These are phyloP conservation scores for Papilio xuthus DNA, from an alignment of 1,140 invertebrate genomes.

Conservation along the genomic window DNA sequence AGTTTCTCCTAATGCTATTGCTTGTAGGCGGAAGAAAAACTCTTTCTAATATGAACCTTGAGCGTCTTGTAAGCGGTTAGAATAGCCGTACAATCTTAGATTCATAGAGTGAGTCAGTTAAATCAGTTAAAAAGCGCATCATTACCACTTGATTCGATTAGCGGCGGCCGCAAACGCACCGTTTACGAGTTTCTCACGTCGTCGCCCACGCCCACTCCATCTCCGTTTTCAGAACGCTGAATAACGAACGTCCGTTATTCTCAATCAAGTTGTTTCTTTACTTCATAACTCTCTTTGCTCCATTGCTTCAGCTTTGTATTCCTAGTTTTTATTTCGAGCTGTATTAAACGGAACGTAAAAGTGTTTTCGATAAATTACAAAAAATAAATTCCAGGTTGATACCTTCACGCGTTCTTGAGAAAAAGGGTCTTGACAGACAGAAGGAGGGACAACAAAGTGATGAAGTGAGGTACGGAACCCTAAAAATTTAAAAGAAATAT, in stretches of 20 bases:
- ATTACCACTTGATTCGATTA: conserved; percentile 34
- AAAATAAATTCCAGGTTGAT: too few species aligned
- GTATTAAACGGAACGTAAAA: too few species aligned
- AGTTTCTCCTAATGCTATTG: too few species aligned
- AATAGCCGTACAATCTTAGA: not conserved
- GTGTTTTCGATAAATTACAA: too few species aligned
- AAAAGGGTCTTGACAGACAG: too few species aligned
- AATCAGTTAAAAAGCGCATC: conserved; percentile 26
- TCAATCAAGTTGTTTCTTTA: conserved; percentile 48
- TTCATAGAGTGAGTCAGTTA: conserved; percentile 18
- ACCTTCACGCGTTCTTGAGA: too few species aligned
- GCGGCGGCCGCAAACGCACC: conserved; percentile 17
- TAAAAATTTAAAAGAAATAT: too few species aligned
- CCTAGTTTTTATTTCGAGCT: not conserved
- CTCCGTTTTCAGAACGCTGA: conserved; percentile 42
- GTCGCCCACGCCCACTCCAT: conserved; percentile 42
- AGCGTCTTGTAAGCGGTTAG: not conserved
- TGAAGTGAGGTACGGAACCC: too few species aligned
- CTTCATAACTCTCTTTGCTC: conserved; percentile 14
- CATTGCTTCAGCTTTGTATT: not conserved
- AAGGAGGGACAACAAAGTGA: too few species aligned
- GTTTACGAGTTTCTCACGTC: conserved; percentile 47
- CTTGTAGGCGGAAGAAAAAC: not conserved
- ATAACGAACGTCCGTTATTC: conserved; percentile 44
- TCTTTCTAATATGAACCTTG: not conserved